These are phyloP conservation scores for Micoletzkya japonica DNA, from an alignment of 2,888 invertebrate species.

Conservation along the genomic window DNA sequence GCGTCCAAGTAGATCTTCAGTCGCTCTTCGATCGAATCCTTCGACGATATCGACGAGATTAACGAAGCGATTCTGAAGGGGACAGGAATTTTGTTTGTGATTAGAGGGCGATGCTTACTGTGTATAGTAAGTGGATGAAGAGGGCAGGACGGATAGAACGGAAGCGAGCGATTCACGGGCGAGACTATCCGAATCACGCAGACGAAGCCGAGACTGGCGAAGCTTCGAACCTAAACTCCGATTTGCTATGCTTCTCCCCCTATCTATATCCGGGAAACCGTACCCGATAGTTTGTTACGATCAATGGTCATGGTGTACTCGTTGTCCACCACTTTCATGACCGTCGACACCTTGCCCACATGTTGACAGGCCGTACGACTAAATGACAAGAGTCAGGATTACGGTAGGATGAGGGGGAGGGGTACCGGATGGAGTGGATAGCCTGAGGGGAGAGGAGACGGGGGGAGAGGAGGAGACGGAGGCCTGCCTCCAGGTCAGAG, in stretches of 20 bases:
- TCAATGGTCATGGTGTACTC: not conserved
- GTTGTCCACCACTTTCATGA: conserved; percentile 22
- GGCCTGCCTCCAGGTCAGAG: conserved; percentile 1
- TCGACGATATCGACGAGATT: conserved; percentile 31
- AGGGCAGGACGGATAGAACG: conserved; percentile 32
- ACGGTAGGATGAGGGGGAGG: too few relatives aligned
- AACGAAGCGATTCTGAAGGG: conserved; percentile 14
- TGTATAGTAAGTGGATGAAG: conserved; percentile 34
- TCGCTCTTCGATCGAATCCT: conserved; percentile 44
- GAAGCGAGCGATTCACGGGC: conserved; percentile 41
- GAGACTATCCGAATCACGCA: conserved; percentile 43
- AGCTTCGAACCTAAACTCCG: conserved; percentile 23
- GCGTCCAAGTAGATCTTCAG: conserved; percentile 37
- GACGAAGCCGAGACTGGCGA: conserved; percentile 43
- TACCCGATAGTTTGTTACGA: too few relatives aligned
- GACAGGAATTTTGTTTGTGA: not conserved
- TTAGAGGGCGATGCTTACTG: not conserved
- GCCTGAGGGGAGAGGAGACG: conserved; percentile 8
- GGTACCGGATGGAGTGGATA: conserved; percentile 8
- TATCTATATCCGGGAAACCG: not conserved
- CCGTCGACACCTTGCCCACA: not conserved
- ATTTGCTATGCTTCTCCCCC: not conserved
- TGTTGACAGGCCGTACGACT: conserved; percentile 11
- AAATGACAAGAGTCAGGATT: not conserved
- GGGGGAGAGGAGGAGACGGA: not conserved